Conservation (phyloP, 2,113 vertebrate genomes). For the Gavia stellata region DNA sequence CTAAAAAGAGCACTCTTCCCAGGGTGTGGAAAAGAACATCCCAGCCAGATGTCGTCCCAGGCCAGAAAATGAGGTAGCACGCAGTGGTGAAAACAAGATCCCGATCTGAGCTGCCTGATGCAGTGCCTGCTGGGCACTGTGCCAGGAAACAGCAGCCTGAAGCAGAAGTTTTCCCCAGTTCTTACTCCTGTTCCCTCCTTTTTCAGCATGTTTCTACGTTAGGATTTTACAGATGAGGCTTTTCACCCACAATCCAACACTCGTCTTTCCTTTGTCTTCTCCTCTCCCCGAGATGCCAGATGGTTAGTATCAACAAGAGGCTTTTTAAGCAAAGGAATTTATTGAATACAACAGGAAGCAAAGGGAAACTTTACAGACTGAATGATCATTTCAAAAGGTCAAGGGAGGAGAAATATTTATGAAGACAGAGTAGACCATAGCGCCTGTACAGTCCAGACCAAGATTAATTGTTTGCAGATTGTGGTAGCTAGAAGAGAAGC, state of each 20-base stretch:
- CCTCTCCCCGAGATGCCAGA: background rate
- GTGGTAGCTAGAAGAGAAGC: background rate
- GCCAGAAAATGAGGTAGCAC: background rate
- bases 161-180: background rate
- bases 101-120: background rate
- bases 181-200: background rate
- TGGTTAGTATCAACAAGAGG: background rate
- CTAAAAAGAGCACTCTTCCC: background rate
- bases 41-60: constrained; percentile 56
- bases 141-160: background rate
- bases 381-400: background rate
- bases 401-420: background rate
- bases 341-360: background rate
- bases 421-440: background rate
- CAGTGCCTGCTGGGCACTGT: background rate
- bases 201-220: background rate
- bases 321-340: constrained; percentile 1
- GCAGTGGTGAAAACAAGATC: background rate
- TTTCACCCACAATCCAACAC: background rate
- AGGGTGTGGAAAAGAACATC: background rate
- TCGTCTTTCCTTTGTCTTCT: background rate
- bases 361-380: background rate
- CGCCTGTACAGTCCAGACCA: background rate
- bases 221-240: background rate
- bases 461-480: background rate